Evolutionary conservation across 2,797 vertebrate genomes (phyloP).

Genomic region (Helarctos malayanus): DNA sequence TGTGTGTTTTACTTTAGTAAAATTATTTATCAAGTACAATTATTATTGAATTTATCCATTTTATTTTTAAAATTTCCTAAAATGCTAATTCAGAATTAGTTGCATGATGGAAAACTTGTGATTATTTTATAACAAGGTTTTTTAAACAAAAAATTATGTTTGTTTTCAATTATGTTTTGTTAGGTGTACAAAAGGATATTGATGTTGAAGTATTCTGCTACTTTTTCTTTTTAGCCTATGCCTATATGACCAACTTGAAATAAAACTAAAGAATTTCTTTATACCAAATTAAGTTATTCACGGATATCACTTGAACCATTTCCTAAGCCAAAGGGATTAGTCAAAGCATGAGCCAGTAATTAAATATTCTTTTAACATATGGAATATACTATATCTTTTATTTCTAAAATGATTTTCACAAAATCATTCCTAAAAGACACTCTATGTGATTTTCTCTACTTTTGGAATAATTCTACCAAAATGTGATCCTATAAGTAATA

Average conservation of each 20-base stretch:
- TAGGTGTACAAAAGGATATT: not conserved
- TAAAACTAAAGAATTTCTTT: conserved; percentile 3
- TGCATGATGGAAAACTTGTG: not conserved
- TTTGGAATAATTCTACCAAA: not conserved
- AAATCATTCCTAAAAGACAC: not conserved
- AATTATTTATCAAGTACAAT: not conserved
- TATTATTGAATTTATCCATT: not conserved
- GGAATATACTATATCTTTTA: not conserved
- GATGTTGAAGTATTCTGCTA: not conserved
- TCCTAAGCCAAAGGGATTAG: not conserved
- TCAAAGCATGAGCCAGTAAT: not conserved
- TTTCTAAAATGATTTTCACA: conserved; percentile 52
- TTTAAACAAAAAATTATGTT: not conserved
- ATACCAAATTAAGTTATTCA: not conserved
- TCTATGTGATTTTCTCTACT: not conserved
- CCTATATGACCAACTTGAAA: conserved; percentile 34
- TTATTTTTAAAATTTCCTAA: not conserved
- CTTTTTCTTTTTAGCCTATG: conserved; percentile 9
- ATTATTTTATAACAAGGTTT: not conserved
- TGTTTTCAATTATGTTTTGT: conserved; percentile 9
- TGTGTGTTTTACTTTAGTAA: not conserved
- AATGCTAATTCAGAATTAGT: conserved; percentile 16
- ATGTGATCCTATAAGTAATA: not conserved
- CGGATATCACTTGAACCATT: not conserved
- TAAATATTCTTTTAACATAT: not conserved